Percentiles rank a stretch among this genome's conserved stretches.
Conservation (phyloP, 2,888 invertebrate species). For the Ashinkailepas kermadecensis region DNA sequence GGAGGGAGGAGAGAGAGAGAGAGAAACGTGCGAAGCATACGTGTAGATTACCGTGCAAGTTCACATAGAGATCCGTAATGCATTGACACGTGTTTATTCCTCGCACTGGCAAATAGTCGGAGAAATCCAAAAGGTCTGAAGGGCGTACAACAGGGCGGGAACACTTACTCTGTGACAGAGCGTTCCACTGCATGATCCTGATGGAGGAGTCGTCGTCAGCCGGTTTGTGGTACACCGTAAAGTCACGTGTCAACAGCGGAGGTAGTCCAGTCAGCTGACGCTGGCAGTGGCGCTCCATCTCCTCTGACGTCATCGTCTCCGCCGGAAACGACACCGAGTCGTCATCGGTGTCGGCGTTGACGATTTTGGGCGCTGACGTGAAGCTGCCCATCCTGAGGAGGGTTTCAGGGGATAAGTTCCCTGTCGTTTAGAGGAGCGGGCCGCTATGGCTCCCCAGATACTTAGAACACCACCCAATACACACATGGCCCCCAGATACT, state of each 20-base stretch:
- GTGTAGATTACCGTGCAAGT: too few relatives aligned
- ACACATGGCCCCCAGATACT: too few relatives aligned
- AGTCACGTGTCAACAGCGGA: slow-evolving; percentile 41
- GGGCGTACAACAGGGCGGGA: not conserved
- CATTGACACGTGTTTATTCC: too few relatives aligned
- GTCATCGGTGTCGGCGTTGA: slow-evolving; percentile 56
- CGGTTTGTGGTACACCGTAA: slow-evolving; percentile 26
- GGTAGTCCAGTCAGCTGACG: slow-evolving; percentile 46
- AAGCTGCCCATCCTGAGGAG: slow-evolving; percentile 63
- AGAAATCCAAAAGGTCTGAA: too few relatives aligned
- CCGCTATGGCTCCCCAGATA: too few relatives aligned
- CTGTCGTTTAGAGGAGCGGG: too few relatives aligned
- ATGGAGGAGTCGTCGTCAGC: slow-evolving; percentile 44
- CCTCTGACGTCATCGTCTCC: slow-evolving; percentile 42
- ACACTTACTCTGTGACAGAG: slow-evolving; percentile 57
- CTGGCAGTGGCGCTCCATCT: slow-evolving; percentile 51
- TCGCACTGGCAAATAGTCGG: too few relatives aligned
- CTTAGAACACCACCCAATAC: too few relatives aligned
- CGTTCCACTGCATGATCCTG: slow-evolving; percentile 62
- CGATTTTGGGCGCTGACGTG: slow-evolving; percentile 57
- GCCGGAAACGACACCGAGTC: slow-evolving; percentile 47
- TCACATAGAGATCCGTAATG: too few relatives aligned
- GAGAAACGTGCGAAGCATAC: too few relatives aligned
- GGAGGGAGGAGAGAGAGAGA: too few relatives aligned
- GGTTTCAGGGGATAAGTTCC: too few relatives aligned